Conservation (phyloP, 2,888 invertebrate genomes). For the Deladenus siricidicola region DNA sequence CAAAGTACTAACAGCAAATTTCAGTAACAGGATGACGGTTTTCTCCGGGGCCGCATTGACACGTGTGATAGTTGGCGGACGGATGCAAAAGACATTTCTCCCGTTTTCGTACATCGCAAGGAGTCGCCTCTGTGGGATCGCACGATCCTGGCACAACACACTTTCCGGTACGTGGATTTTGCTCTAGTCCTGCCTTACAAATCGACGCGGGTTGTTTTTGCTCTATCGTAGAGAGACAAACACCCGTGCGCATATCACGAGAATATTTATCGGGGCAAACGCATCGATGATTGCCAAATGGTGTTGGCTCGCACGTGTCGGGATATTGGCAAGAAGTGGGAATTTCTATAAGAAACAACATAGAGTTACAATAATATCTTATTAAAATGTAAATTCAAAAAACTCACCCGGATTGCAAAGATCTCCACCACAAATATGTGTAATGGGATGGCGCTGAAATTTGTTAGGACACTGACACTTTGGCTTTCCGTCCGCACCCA, state of each 20-base stretch:
- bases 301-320: constrained; percentile 45
- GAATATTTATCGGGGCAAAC: constrained; percentile 46
- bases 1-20: constrained; percentile 46
- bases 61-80: constrained; percentile 43
- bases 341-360: constrained; percentile 26
- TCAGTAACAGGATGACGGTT: constrained; percentile 50
- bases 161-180: constrained; percentile 34
- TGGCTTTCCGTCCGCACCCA: constrained; percentile 24
- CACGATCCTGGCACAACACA: constrained; percentile 50
- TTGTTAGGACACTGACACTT: constrained; percentile 46
- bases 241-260: constrained; percentile 43
- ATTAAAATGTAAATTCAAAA: background rate
- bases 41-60: constrained; percentile 48
- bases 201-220: constrained; percentile 11
- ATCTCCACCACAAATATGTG: constrained; percentile 50
- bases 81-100: constrained; percentile 48
- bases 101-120: constrained; percentile 48
- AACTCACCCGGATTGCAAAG: constrained; percentile 45
- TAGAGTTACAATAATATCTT: too few relatives aligned
- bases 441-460: constrained; percentile 50
- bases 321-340: constrained; percentile 49
- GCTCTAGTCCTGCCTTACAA: constrained; percentile 34
- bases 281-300: constrained; percentile 50
- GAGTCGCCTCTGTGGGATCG: constrained; percentile 41
- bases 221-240: constrained; percentile 28